Evolutionary conservation across 1,140 invertebrate genomes (phyloP).

Genomic region (Luehdorfia chinensis): DNA sequence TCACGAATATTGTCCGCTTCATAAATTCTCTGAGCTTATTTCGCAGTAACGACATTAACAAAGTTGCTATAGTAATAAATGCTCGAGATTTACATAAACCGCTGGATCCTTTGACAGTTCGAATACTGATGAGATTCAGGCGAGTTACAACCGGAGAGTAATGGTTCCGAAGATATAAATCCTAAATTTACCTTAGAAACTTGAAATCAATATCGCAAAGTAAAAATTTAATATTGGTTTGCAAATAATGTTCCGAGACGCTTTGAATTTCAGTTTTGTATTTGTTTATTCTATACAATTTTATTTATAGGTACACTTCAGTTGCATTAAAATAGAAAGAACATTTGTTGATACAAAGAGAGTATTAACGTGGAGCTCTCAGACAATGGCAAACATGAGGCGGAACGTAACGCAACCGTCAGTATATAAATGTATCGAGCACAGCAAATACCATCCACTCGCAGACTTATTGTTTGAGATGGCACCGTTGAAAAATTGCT

Average conservation of each 20-base stretch:
- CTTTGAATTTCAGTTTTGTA: conserved; percentile 16
- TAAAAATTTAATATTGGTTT: conserved; percentile 7
- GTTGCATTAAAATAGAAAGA: conserved; percentile 35
- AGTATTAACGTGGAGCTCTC: conserved; percentile 54
- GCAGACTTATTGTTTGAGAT: conserved; percentile 61
- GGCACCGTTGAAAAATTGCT: conserved; percentile 49
- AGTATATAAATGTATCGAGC: conserved; percentile 62
- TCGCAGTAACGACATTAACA: conserved; percentile 38
- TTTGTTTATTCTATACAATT: not conserved
- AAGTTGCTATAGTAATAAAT: conserved; percentile 47
- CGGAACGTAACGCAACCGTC: conserved; percentile 44
- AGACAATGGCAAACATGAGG: conserved; percentile 63
- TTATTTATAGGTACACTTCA: conserved; percentile 18
- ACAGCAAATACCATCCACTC: conserved; percentile 52
- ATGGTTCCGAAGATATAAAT: conserved; percentile 34
- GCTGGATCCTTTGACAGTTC: conserved; percentile 39
- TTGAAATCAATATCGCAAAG: conserved; percentile 12
- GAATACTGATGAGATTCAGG: conserved; percentile 49
- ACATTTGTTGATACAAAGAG: conserved; percentile 50
- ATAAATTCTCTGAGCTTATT: conserved; percentile 28
- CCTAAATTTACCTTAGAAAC: conserved; percentile 35
- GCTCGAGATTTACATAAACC: conserved; percentile 56
- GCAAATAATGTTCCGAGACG: conserved; percentile 2
- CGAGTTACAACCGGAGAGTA: conserved; percentile 29
- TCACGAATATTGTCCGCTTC: conserved; percentile 33